Conservation (phyloP, 2,888 invertebrate species). For the Sylvicola fuscatus region DNA sequence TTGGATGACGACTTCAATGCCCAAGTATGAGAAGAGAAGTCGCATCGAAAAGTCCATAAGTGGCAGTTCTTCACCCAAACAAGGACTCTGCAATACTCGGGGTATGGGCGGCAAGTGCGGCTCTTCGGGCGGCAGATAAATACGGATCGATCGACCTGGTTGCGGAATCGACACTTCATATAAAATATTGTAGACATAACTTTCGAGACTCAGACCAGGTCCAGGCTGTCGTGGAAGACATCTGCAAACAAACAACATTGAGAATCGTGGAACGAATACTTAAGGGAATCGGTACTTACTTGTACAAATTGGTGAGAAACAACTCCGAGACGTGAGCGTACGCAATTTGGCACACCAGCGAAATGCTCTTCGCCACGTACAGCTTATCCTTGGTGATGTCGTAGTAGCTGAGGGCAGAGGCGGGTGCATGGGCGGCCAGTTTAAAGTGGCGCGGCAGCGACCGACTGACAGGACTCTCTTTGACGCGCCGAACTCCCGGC, state of each 20-base stretch:
- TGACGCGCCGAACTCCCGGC: conserved; percentile 36
- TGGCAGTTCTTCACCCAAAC: conserved; percentile 66
- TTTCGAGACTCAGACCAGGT: conserved; percentile 66
- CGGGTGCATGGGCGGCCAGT: conserved; percentile 51
- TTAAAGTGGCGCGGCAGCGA: conserved; percentile 82
- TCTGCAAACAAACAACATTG: conserved; percentile 21
- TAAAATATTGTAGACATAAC: conserved; percentile 85
- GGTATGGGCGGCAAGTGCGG: conserved; percentile 43
- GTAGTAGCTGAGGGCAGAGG: conserved; percentile 68
- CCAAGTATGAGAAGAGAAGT: conserved; percentile 70
- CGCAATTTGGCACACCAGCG: conserved; percentile 77
- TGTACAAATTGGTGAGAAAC: conserved; percentile 73
- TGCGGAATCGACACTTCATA: conserved; percentile 85
- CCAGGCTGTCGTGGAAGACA: conserved; percentile 61
- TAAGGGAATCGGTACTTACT: conserved; percentile 28
- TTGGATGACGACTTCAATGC: conserved; percentile 81
- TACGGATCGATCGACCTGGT: conserved; percentile 67
- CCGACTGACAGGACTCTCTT: conserved; percentile 52
- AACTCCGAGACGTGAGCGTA: conserved; percentile 71
- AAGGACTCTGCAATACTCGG: conserved; percentile 54
- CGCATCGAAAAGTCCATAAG: conserved; percentile 83
- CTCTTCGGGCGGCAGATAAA: conserved; percentile 50
- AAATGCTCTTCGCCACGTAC: conserved; percentile 89
- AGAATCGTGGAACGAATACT: not conserved
- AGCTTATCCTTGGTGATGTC: conserved; percentile 87